Percentiles rank a stretch among this genome's conserved stretches.
These are phyloP conservation scores for Danionella cerebrum DNA, from an alignment of 2,113 vertebrate species.

Conservation along the genomic window DNA sequence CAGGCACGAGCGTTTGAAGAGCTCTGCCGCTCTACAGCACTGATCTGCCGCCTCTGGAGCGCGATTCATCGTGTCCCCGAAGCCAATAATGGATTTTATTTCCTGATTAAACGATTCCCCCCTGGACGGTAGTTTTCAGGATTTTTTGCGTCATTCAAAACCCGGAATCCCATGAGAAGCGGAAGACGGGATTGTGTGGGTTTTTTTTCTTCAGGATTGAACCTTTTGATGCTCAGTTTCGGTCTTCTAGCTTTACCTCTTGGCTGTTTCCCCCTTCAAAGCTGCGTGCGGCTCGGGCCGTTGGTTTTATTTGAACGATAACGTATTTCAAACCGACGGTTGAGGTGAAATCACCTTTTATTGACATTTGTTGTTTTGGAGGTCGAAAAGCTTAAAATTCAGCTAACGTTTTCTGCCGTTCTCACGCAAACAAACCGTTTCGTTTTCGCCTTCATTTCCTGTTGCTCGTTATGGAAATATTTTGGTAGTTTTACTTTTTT, in stretches of 20 bases:
- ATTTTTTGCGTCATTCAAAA: not conserved
- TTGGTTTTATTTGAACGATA: not conserved
- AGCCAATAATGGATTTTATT: conserved; percentile 57
- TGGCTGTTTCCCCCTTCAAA: not conserved
- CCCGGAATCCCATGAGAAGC: not conserved
- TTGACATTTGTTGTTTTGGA: conserved; percentile 19
- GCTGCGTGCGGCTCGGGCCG: not conserved
- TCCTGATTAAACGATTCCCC: conserved; percentile 39
- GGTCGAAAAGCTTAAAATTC: conserved; percentile 18
- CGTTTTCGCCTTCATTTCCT: not conserved
- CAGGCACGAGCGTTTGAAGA: conserved; percentile 58
- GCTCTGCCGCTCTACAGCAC: conserved; percentile 45
- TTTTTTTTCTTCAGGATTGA: not conserved
- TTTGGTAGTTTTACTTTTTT: not conserved
- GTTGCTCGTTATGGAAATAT: not conserved
- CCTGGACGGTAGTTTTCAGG: not conserved
- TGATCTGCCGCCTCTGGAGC: conserved; percentile 41
- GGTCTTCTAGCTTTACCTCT: not conserved
- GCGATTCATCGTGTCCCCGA: conserved; percentile 23
- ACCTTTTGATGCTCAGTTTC: not conserved
- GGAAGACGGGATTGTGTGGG: conserved; percentile 9
- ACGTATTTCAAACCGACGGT: not conserved
- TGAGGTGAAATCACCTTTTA: not conserved
- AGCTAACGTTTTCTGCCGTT: not conserved
- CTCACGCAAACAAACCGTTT: not conserved